These are phyloP conservation scores for Stratiomys singularior DNA, from an alignment of 2,888 invertebrate genomes.

Conservation along the genomic window DNA sequence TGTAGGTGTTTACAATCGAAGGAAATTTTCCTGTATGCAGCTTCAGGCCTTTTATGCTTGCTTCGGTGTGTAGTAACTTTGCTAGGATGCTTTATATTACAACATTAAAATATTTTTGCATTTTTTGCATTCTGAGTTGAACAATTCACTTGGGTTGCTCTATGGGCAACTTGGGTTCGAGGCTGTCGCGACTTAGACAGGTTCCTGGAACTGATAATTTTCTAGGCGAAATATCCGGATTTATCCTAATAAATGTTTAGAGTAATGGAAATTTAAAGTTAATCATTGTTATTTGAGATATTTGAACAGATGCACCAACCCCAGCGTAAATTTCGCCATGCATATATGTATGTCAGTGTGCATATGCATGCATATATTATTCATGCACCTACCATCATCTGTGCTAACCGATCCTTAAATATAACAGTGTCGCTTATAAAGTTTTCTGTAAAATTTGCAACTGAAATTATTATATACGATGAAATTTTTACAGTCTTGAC, in stretches of 20 bases:
- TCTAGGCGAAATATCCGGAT: not conserved
- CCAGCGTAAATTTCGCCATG: too few species aligned
- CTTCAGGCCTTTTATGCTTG: slow-evolving; percentile 20
- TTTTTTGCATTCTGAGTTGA: not conserved
- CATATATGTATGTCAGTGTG: too few species aligned
- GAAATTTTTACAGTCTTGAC: too few species aligned
- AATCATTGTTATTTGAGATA: too few species aligned
- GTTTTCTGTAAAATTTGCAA: too few species aligned
- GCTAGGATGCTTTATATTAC: not conserved
- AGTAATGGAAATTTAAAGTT: too few species aligned
- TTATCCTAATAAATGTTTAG: not conserved
- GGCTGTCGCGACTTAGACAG: not conserved
- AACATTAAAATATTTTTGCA: not conserved
- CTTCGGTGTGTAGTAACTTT: not conserved
- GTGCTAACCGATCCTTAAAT: too few species aligned
- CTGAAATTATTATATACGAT: too few species aligned
- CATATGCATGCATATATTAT: too few species aligned
- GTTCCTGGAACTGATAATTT: not conserved
- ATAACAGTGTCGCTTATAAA: too few species aligned
- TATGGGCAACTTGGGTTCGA: not conserved
- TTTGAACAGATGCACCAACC: too few species aligned
- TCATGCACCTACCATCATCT: too few species aligned
- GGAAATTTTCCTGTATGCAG: slow-evolving; percentile 28
- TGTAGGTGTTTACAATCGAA: slow-evolving; percentile 39
- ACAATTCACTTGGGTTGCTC: not conserved